A percentile compares a stretch with the other conserved stretches of the same genome.
These are phyloP conservation scores for Papio anubis DNA, from an alignment of 2,113 vertebrate species.

Conservation along the genomic window DNA sequence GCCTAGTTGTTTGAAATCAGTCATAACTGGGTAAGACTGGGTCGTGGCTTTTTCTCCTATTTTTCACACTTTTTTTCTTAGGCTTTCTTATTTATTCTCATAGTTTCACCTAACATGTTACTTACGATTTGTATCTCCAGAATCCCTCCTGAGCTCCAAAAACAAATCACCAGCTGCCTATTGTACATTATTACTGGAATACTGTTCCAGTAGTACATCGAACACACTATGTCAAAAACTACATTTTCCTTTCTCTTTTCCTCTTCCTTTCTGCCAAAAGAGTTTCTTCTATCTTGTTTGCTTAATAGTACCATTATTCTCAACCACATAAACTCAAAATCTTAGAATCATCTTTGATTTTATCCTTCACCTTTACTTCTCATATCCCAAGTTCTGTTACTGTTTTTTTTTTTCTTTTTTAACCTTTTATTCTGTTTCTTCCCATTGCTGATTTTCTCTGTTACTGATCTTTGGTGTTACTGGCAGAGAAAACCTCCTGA, in stretches of 20 bases:
- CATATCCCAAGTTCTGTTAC: background rate
- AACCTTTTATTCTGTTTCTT: background rate
- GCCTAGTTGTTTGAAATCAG: slow-evolving; percentile 32
- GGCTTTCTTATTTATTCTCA: background rate
- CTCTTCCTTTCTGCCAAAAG: slow-evolving; percentile 8
- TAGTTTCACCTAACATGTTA: background rate
- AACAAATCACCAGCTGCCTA: background rate
- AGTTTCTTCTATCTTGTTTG: background rate
- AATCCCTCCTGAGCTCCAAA: background rate
- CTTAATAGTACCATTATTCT: background rate
- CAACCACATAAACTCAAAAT: background rate
- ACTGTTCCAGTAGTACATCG: background rate
- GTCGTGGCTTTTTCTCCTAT: background rate
- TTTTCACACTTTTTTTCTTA: background rate
- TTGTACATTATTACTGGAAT: background rate
- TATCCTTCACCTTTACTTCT: background rate
- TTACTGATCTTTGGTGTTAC: background rate
- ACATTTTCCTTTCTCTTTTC: background rate
- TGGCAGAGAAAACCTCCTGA: background rate
- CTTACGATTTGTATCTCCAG: background rate
- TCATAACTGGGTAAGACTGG: slow-evolving; percentile 36
- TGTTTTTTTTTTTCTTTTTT: background rate
- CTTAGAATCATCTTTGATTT: background rate
- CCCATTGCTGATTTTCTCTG: background rate
- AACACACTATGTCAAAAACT: background rate